These are phyloP conservation scores for Caretta caretta DNA, from an alignment of 2,113 vertebrate species.

Conservation along the genomic window DNA sequence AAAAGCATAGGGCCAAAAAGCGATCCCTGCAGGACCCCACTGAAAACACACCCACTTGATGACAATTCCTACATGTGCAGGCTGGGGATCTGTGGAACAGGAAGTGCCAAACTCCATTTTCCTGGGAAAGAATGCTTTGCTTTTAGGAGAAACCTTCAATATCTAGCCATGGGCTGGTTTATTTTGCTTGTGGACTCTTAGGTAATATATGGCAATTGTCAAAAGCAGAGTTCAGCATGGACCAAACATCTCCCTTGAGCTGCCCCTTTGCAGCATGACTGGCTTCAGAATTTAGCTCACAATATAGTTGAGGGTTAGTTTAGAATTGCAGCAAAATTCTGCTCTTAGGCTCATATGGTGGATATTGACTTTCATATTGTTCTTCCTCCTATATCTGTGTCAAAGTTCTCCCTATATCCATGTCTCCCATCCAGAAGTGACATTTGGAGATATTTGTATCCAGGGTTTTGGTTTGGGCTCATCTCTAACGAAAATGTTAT, in stretches of 20 bases:
- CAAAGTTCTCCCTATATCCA: background rate
- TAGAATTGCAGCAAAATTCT: background rate
- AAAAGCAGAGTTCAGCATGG: accelerated
- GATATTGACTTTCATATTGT: background rate
- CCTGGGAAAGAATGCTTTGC: background rate
- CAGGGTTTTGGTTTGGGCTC: background rate
- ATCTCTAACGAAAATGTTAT: background rate
- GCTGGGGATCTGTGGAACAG: no score
- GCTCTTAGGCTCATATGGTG: accelerated
- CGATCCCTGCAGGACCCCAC: background rate
- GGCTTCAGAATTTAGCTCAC: background rate
- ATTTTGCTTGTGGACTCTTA: conserved; percentile 29
- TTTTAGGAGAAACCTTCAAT: background rate
- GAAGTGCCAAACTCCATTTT: no score
- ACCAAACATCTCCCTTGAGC: background rate
- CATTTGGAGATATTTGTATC: background rate
- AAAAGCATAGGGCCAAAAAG: no score
- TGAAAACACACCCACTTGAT: background rate
- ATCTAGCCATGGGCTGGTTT: background rate
- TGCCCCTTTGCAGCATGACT: accelerated
- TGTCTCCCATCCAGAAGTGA: background rate
- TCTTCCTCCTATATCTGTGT: background rate
- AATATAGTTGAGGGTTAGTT: accelerated
- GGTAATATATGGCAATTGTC: background rate
- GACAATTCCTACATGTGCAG: background rate